Evolutionary conservation across 64 coral and sea anemone genomes (phyloP).

Genomic region (Montipora efflorescens): DNA sequence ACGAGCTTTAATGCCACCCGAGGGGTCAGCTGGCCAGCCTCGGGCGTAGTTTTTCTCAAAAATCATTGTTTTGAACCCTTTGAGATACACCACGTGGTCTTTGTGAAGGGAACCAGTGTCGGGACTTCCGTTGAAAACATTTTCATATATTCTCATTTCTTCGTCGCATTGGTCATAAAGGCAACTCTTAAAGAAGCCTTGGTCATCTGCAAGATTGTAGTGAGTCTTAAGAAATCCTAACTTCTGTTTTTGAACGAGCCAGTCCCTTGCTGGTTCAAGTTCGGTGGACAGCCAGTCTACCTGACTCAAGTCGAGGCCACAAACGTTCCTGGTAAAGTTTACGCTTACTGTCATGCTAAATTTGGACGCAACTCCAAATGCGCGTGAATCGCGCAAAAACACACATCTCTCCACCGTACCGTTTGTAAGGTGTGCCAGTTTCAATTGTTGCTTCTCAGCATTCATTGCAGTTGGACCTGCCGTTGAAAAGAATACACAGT

Average conservation of each 20-base stretch:
- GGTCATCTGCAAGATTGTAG: constrained; percentile 7
- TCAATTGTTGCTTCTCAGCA: neutral
- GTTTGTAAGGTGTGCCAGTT: neutral
- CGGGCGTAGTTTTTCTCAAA: constrained; percentile 26
- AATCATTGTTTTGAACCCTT: constrained; percentile 23
- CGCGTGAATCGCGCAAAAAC: constrained; percentile 7
- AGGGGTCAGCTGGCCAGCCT: constrained; percentile 7
- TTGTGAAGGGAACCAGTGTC: neutral
- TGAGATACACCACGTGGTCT: constrained; percentile 57
- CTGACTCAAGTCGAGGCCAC: constrained; percentile 33
- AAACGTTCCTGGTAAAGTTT: neutral
- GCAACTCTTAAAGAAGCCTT: constrained; percentile 25
- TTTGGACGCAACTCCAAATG: constrained; percentile 9
- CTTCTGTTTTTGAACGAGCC: neutral
- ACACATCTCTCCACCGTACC: neutral
- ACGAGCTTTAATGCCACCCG: constrained; percentile 50
- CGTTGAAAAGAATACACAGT: constrained; percentile 12
- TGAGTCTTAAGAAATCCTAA: neutral
- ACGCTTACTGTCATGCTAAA: neutral
- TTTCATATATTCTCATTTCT: neutral
- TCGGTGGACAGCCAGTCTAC: constrained; percentile 21
- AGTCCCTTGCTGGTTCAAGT: neutral
- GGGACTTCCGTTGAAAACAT: constrained; percentile 61
- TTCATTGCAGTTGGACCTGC: neutral
- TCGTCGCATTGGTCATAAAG: constrained; percentile 7